Percentiles rank a stretch among this genome's conserved stretches.
Evolutionary conservation across 64 coral and sea anemone species (phyloP).

Genomic region (Exaiptasia diaphana): DNA sequence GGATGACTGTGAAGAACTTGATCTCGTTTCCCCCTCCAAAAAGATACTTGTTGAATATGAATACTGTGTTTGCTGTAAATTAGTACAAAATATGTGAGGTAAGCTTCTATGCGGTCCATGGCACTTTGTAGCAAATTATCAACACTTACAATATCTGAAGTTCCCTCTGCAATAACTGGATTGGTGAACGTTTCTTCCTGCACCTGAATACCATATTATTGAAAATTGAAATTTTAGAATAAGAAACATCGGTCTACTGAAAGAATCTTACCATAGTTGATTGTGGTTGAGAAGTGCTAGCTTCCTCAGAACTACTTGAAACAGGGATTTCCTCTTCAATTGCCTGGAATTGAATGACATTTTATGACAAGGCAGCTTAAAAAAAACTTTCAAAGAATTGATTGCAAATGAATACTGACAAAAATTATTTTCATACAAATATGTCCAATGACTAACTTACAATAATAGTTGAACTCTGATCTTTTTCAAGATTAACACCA

Average conservation of each 20-base stretch:
- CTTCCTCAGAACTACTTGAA: not conserved
- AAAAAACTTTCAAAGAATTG: not conserved
- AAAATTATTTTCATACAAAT: not conserved
- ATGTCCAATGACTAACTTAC: not conserved
- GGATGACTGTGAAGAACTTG: conserved; percentile 46
- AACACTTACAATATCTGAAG: no score
- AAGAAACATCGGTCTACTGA: no score
- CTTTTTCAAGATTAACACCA: not conserved
- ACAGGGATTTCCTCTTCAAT: not conserved
- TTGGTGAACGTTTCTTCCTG: no score
- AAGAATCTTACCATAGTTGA: not conserved
- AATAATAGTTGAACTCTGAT: not conserved
- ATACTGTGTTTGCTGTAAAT: not conserved
- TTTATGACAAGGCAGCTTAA: not conserved
- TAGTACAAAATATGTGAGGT: no score
- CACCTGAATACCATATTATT: no score
- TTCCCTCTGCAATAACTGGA: no score
- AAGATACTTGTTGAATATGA: not conserved
- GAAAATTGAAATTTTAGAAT: no score
- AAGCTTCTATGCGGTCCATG: no score
- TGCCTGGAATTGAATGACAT: not conserved
- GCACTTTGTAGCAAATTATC: no score
- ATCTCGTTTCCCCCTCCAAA: not conserved
- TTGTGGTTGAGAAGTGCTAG: not conserved
- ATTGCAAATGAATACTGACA: not conserved